Evolutionary conservation across 2,888 invertebrate species (phyloP), one percentile per base, ranked within the genome.

Genomic region (Rhabditophanes sp.): DNA sequence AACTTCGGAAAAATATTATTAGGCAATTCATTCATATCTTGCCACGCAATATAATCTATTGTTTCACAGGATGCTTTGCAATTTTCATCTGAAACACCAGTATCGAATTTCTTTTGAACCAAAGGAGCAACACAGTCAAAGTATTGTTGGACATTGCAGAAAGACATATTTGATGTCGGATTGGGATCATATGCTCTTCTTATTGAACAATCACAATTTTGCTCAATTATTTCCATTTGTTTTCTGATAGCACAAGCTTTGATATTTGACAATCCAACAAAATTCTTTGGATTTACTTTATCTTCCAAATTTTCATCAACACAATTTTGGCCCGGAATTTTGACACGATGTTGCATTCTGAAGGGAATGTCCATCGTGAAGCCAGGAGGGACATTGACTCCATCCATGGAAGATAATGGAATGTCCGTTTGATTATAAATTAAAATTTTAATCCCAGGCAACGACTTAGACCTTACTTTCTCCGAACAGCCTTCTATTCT

Each of bases 331-430:
- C 54, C 55, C 3, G 58, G 33, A 4, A 60, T 39, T 32, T 60
- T 60, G 24, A 42, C 33, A 21, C 57, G 57, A 30, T 57, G 53
- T 32, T 62, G 56, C 51, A 57, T 59, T 34, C 55, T 44, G 42
- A 62, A 54, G 9, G 61, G 61, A 36, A 61, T 58, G 32, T 62
- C 61, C 54, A 57, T 60, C 1, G 59, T 52, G 35, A 50, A 62
- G 8, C 61, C 61, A 8, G 61, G 46, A 7, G 61, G 61, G 3
- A 62, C 56, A 35, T 61, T 61, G 4, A 61, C 59, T 6, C 61
- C 61, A 34, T 56, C 53, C 31, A 47, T 35, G 30, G 45, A 50
- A 18, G 52, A 53, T 19, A 52, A 46, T 3, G 61, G 53, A 21
- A 56, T 35, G 35, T 62, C 54, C 5, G 61, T 59, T 31, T 61